Evolutionary conservation across 2,797 vertebrate species (phyloP).

Genomic region (Bradypus variegatus): DNA sequence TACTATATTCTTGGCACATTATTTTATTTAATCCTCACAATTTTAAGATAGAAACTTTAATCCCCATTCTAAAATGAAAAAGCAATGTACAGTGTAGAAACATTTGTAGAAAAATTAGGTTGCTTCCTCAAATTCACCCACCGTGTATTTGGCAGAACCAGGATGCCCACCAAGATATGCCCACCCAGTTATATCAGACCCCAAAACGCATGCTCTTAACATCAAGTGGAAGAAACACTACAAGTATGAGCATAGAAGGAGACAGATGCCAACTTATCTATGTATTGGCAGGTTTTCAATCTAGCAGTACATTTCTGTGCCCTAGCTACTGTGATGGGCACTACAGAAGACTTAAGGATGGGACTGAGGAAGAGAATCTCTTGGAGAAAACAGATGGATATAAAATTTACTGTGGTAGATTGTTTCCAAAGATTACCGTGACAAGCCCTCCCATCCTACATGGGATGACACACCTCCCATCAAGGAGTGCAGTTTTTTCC

Average conservation of each 20-base stretch:
- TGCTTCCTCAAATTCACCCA: neutral
- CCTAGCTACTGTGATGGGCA: neutral
- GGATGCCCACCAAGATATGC: neutral
- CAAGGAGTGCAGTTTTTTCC: neutral
- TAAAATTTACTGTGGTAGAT: neutral
- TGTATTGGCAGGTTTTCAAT: neutral
- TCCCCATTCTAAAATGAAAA: neutral
- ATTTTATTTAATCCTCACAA: slow-evolving; percentile 22
- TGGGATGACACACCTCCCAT: neutral
- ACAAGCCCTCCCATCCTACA: neutral
- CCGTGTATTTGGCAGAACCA: neutral
- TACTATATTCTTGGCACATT: neutral
- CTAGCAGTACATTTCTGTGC: neutral
- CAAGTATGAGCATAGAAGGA: neutral
- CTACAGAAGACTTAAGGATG: neutral
- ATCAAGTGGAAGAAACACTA: neutral
- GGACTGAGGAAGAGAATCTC: neutral
- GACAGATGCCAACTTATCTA: neutral
- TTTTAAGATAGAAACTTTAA: slow-evolving; percentile 15
- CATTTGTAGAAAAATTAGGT: slow-evolving; percentile 37
- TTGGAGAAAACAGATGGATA: neutral
- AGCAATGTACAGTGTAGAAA: neutral
- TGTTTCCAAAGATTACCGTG: neutral
- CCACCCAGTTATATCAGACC: neutral
- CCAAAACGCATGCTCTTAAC: neutral